Evolutionary conservation across 1,140 invertebrate species (phyloP), one percentile per base, ranked within the genome.

Genomic region (Nylanderia fulva): DNA sequence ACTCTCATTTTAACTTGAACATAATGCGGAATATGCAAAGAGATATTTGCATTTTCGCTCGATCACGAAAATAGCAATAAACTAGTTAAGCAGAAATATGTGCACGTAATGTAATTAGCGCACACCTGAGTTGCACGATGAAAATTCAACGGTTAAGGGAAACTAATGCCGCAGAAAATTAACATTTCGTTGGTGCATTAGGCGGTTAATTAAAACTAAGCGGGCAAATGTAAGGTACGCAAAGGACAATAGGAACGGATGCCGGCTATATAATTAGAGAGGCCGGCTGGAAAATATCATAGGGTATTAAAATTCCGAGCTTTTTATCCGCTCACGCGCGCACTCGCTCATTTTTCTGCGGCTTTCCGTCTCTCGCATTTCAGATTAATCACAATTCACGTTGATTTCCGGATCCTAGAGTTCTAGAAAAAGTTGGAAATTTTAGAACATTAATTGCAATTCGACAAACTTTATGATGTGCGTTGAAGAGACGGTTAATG

Each of bases 341-440:
- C 29, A 15, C 29, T 48, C 60, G 39, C 0, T 15, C 0, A 13
- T 74, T 11, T 7, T 21, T 48, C 27, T 21, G 8, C 11, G 11
- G 48, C 2, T 9, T 75, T 61, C 29, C 1, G 39, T 75, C 39
- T 27, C 2, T 7, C 18, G 7, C 21, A 21, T 54, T 66, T 79
- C 1, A 21, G 1, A 76, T 76, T 63, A 76, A 45, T 63, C 11
- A 63, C 13, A 76, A 33, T 61, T 75, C 21, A 75, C 21, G 8
- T 27, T 8, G 4, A 74, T 39, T 39, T 8, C 13, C 36, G 15
- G 2, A 11, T 3, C 33, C 1, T 29, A 39, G 15, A 58, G 11
- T 3, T 45, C 1, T 29, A 39, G 15, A 58, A 63, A 21, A 63
- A 61, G 21, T 15, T 21, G 8, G 1, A 45, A 29, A 15, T 48